Conservation (phyloP, 2,797 vertebrate species). For the Lepus oiostolus region DNA sequence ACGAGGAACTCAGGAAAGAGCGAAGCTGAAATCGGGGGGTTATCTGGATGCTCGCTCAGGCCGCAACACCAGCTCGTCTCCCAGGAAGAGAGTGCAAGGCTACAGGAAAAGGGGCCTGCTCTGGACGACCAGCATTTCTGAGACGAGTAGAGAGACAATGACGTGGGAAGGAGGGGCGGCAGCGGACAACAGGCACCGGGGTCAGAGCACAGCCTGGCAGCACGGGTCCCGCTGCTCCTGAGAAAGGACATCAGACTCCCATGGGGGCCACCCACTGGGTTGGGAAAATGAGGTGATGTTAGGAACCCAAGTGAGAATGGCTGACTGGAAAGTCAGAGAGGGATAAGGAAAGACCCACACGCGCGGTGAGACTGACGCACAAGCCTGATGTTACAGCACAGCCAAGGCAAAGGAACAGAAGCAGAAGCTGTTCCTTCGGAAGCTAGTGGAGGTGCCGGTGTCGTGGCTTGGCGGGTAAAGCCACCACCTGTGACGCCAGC, state of each 20-base stretch:
- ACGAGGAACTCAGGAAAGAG: conserved; percentile 25
- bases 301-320: not conserved
- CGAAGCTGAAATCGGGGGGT: not conserved
- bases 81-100: not conserved
- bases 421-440: no score
- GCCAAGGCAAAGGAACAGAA: not conserved
- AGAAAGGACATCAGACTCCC: not conserved
- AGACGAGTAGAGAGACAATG: not conserved
- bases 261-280: not conserved
- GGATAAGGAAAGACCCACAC: no score
- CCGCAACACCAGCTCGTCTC: not conserved
- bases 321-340: no score
- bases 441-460: no score
- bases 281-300: not conserved
- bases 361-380: not conserved
- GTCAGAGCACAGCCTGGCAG: not conserved
- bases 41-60: not conserved
- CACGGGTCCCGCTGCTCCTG: not conserved
- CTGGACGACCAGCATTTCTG: not conserved
- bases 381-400: not conserved
- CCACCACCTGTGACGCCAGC: no score
- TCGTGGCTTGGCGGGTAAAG: no score
- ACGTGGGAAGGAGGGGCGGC: not conserved
- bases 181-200: not conserved
- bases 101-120: not conserved